A percentile compares a stretch with the other conserved stretches of the same genome.
Evolutionary conservation across 1,140 invertebrate species (phyloP).

Genomic region (Lysiphlebus fabarum): DNA sequence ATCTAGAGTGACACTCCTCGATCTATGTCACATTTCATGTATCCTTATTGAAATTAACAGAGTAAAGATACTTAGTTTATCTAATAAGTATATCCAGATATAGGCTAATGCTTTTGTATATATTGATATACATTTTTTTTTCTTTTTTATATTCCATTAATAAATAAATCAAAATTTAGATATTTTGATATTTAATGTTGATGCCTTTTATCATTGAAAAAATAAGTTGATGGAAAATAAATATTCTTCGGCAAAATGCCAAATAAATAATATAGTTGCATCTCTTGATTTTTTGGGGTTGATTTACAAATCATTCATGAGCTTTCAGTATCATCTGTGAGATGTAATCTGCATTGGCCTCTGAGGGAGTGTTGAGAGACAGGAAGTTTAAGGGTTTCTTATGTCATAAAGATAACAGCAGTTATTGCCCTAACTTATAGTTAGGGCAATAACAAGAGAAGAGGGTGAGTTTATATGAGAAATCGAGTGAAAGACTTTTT

Average conservation of each 20-base stretch:
- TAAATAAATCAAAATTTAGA: no score
- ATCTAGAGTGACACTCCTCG: conserved; percentile 37
- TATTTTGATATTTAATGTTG: neutral
- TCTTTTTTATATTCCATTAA: no score
- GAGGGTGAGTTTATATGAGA: no score
- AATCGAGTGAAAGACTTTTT: neutral
- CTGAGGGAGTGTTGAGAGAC: conserved; percentile 17
- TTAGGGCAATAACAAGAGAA: no score
- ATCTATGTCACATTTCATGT: conserved; percentile 46
- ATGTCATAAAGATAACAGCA: conserved; percentile 22
- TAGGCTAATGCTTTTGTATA: no score
- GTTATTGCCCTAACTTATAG: neutral
- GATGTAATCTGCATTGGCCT: conserved; percentile 11
- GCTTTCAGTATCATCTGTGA: neutral
- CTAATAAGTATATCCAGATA: no score
- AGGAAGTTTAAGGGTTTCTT: conserved; percentile 21
- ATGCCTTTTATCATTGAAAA: no score
- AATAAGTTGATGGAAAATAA: no score
- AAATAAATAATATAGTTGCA: no score
- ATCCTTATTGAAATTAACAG: conserved; percentile 21
- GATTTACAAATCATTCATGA: conserved; percentile 11
- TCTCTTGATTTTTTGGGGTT: neutral
- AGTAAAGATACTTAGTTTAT: conserved; percentile 35
- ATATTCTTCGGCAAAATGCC: no score
- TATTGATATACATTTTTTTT: no score